Evolutionary conservation across 1,140 invertebrate species (phyloP).

Genomic region (Nephotettix cincticeps): DNA sequence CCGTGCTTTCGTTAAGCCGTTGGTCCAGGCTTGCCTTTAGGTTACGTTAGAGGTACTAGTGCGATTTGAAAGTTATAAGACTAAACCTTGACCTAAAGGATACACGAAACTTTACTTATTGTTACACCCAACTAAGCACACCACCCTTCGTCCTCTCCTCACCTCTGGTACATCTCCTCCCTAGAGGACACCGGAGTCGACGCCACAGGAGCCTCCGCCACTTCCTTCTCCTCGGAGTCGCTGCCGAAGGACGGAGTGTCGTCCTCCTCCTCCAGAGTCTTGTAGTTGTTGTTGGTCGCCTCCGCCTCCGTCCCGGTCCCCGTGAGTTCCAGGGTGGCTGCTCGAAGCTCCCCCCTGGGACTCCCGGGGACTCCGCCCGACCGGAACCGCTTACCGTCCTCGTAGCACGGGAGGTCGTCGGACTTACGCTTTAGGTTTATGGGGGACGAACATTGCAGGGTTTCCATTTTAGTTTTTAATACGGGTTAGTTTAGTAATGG

Average conservation of each 20-base stretch:
- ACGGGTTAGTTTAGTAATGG: too few species aligned
- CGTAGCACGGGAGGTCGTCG: background rate
- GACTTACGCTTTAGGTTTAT: conserved; percentile 6
- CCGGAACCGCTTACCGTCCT: background rate
- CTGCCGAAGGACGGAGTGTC: conserved; percentile 2
- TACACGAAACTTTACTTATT: too few species aligned
- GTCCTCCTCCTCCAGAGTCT: conserved; percentile 8
- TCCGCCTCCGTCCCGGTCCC: background rate
- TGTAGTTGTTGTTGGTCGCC: conserved; percentile 19
- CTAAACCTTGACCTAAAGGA: too few species aligned
- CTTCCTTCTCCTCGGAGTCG: background rate
- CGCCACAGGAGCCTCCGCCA: background rate
- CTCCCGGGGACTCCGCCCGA: background rate
- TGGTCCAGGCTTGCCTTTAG: too few species aligned
- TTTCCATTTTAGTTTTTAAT: background rate
- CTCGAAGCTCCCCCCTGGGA: background rate
- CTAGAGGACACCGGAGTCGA: background rate
- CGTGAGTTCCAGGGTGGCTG: background rate
- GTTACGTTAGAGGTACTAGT: too few species aligned
- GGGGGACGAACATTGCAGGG: background rate
- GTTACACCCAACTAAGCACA: too few species aligned
- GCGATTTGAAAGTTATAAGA: too few species aligned
- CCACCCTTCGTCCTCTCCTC: background rate
- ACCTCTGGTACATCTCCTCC: conserved; percentile 5
- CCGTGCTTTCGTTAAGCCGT: too few species aligned